phyloP scores from a whole-genome alignment of 2,797 vertebrate species.

The Leptodactylus fallax region DNA sequence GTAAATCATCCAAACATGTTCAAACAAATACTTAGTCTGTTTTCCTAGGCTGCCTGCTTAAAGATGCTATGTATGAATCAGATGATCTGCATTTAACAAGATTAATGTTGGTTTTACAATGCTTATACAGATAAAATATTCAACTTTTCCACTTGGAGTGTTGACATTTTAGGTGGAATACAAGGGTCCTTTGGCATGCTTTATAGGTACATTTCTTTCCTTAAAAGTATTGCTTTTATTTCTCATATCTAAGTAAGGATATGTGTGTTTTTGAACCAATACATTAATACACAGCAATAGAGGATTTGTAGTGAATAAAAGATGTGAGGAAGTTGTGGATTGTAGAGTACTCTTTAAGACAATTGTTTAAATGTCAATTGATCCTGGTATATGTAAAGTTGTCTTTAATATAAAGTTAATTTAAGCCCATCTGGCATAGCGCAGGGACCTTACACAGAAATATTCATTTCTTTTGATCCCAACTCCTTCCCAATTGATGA shows the following conservation, averaged over 20 bases:
- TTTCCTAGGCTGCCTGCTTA: neutral
- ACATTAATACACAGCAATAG: neutral
- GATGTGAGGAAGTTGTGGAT: no score
- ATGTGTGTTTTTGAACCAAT: neutral
- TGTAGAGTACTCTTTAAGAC: no score
- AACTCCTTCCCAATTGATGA: no score
- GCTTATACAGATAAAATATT: slow-evolving; percentile 35
- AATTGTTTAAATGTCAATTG: no score
- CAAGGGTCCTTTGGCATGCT: slow-evolving; percentile 33
- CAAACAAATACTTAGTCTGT: slow-evolving; percentile 33
- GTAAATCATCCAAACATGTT: slow-evolving; percentile 28
- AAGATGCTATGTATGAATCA: slow-evolving; percentile 34
- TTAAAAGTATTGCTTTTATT: slow-evolving; percentile 27
- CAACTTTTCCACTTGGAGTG: slow-evolving; percentile 47
- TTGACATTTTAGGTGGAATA: slow-evolving; percentile 50
- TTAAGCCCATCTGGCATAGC: no score
- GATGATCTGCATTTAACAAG: slow-evolving; percentile 39
- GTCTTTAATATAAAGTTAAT: no score
- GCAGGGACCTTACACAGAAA: no score
- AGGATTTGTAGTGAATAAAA: neutral
- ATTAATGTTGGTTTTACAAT: slow-evolving; percentile 38
- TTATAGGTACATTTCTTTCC: slow-evolving; percentile 41
- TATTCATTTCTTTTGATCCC: no score
- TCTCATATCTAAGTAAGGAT: slow-evolving; percentile 19
- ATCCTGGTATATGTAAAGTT: no score